Evolutionary conservation across 2,113 vertebrate genomes (phyloP).

Genomic region (Lycaon pictus): DNA sequence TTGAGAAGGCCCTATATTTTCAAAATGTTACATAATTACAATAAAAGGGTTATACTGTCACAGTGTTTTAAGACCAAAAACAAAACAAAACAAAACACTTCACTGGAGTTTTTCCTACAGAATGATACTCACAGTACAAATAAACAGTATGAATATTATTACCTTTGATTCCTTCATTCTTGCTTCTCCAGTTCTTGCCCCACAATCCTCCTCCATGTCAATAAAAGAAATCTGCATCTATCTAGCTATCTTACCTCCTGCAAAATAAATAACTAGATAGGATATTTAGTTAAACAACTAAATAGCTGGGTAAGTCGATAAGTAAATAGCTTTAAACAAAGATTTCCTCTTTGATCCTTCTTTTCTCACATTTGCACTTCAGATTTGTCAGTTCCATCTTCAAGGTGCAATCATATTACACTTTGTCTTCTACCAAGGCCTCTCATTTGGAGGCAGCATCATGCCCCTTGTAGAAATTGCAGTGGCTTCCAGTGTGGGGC

Average conservation of each 20-base stretch:
- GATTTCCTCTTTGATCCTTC: neutral
- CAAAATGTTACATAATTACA: neutral
- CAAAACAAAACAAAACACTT: neutral
- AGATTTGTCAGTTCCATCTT: neutral
- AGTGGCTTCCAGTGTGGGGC: neutral
- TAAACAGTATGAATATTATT: neutral
- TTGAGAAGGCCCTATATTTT: neutral
- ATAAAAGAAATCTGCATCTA: neutral
- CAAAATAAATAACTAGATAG: neutral
- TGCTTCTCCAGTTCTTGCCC: neutral
- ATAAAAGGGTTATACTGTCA: neutral
- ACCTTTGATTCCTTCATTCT: neutral
- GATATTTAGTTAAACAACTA: too few relatives aligned
- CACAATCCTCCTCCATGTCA: neutral
- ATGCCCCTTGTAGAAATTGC: neutral
- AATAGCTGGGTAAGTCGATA: neutral
- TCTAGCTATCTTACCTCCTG: neutral
- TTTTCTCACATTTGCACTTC: neutral
- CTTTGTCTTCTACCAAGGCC: rapidly evolving
- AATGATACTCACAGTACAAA: neutral
- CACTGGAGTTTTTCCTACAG: neutral
- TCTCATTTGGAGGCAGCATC: neutral
- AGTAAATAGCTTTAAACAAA: neutral
- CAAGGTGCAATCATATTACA: too few relatives aligned
- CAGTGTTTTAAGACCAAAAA: neutral